Conservation (phyloP, 1,140 invertebrate genomes). For the Hirudo medicinalis region DNA sequence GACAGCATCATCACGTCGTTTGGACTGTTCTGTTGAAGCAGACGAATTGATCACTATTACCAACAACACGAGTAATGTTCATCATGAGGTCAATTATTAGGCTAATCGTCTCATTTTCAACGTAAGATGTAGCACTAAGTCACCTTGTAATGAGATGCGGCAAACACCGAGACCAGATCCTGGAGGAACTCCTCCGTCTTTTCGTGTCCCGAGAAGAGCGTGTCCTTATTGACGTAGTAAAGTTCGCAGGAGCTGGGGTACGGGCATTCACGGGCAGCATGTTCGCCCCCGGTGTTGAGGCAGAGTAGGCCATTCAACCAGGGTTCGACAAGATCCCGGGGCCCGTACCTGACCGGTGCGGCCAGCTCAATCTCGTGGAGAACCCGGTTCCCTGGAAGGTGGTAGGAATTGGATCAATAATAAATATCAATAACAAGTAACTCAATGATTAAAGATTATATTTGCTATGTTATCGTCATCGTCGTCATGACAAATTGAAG, state of each 20-base stretch:
- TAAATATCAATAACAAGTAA: no score
- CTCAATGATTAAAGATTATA: no score
- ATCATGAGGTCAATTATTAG: no score
- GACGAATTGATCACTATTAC: not conserved
- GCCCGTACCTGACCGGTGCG: constrained; percentile 86
- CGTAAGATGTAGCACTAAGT: not conserved
- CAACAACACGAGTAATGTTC: not conserved
- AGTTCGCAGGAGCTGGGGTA: constrained; percentile 75
- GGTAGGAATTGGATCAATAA: no score
- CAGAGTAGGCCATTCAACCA: constrained; percentile 88
- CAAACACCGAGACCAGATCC: constrained; percentile 77
- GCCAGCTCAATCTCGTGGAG: constrained; percentile 51
- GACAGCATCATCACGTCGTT: constrained; percentile 98
- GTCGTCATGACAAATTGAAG: no score
- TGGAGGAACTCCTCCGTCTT: constrained; percentile 89
- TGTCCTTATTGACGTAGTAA: constrained; percentile 66
- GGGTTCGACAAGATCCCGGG: constrained; percentile 73
- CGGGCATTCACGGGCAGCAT: constrained; percentile 59
- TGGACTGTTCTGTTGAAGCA: constrained; percentile 66
- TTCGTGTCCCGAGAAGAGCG: constrained; percentile 90
- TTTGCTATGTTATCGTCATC: no score
- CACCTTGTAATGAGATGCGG: constrained; percentile 91
- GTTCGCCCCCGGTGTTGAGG: constrained; percentile 40
- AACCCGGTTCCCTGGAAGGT: constrained; percentile 31
- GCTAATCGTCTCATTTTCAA: not conserved